Evolutionary conservation across 2,888 invertebrate species (phyloP).

Genomic region (Lycocerus yunnanus): DNA sequence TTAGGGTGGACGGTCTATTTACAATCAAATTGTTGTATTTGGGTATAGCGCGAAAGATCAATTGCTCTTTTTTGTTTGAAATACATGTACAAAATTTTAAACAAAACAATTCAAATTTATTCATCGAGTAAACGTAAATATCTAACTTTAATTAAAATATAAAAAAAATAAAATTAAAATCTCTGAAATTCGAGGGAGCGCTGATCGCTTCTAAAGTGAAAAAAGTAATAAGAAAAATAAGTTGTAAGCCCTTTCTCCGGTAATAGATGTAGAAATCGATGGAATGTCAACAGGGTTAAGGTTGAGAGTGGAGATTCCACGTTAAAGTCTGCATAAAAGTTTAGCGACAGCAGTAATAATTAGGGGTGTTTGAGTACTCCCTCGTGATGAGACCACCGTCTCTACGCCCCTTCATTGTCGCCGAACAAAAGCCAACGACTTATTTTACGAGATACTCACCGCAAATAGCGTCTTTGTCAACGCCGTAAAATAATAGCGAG

Average conservation of each 20-base stretch:
- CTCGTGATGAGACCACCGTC: constrained; percentile 40
- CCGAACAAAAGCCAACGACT: constrained; percentile 41
- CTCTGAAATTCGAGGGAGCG: not conserved
- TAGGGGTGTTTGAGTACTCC: constrained; percentile 44
- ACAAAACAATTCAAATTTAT: not conserved
- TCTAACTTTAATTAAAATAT: not conserved
- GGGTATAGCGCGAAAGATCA: constrained; percentile 24
- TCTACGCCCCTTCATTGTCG: constrained; percentile 34
- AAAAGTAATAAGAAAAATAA: not conserved
- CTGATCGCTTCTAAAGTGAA: not conserved
- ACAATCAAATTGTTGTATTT: constrained; percentile 41
- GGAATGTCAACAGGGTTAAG: constrained; percentile 25
- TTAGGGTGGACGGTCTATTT: constrained; percentile 53
- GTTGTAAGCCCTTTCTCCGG: not conserved
- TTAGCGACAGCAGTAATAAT: constrained; percentile 48
- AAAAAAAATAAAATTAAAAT: too few relatives aligned
- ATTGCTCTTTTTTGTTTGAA: constrained; percentile 9
- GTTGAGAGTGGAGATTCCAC: constrained; percentile 24
- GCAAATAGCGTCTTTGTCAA: constrained; percentile 41
- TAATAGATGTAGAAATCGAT: constrained; percentile 16
- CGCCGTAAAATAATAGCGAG: constrained; percentile 43
- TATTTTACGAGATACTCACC: constrained; percentile 44
- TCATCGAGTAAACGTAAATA: not conserved
- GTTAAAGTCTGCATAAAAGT: constrained; percentile 45
- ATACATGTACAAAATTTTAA: not conserved